A percentile compares a stretch with the other conserved stretches of the same genome.
Evolutionary conservation across 2,113 vertebrate genomes (phyloP).

Genomic region (Hylia prasina): DNA sequence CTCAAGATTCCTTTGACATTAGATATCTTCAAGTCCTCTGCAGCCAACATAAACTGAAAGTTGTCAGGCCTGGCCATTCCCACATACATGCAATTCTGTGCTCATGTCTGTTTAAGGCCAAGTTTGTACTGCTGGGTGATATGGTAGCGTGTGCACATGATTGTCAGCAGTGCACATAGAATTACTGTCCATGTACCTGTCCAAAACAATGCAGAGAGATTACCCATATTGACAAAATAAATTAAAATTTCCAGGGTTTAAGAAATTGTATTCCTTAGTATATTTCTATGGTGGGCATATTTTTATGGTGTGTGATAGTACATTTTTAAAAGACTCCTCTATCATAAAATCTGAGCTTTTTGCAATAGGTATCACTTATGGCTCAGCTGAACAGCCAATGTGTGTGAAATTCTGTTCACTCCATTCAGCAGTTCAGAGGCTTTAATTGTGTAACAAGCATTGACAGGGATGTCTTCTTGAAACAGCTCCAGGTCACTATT

Average conservation of each 20-base stretch:
- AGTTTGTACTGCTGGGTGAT: not conserved
- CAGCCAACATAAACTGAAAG: not conserved
- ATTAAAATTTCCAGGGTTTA: not conserved
- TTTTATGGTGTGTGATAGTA: not conserved
- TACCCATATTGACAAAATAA: not conserved
- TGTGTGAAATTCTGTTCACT: not conserved
- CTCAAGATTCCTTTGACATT: not conserved
- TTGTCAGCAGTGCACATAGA: not conserved
- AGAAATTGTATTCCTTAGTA: not conserved
- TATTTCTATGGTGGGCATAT: not conserved
- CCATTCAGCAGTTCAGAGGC: not conserved
- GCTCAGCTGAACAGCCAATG: not conserved
- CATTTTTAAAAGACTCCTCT: not conserved
- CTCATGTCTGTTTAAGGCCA: not conserved
- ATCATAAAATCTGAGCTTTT: not conserved
- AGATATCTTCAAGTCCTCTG: not conserved
- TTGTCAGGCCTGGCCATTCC: not conserved
- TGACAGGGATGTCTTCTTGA: not conserved
- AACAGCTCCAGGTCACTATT: not conserved
- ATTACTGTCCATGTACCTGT: not conserved
- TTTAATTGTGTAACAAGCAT: not conserved
- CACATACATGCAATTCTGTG: not conserved
- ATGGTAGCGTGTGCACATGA: rapidly evolving
- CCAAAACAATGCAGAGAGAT: not conserved
- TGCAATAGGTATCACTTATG: not conserved